Conservation (phyloP, 2,888 invertebrate genomes). For the Seira sanloemensis region DNA sequence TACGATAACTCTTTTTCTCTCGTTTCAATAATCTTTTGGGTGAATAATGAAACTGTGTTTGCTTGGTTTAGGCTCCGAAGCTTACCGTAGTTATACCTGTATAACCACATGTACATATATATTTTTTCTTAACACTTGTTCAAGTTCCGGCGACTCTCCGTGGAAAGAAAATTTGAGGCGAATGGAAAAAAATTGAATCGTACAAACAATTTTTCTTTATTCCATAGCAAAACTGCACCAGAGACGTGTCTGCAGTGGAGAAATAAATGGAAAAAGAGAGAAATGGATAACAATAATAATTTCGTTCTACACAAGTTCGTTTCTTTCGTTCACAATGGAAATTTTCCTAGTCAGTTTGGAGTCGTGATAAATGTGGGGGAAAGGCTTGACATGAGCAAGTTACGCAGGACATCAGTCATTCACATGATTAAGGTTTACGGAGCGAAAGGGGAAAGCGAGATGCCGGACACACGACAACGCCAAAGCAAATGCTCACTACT, state of each 20-base stretch:
- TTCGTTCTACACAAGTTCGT: too few relatives aligned
- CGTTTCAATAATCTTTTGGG: neutral
- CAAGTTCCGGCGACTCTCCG: neutral
- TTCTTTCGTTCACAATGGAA: neutral
- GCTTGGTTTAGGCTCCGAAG: neutral
- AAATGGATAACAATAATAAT: constrained; percentile 14
- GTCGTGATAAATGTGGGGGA: constrained; percentile 57
- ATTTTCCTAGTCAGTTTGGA: constrained; percentile 43
- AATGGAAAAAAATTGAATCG: constrained; percentile 10
- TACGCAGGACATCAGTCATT: constrained; percentile 62
- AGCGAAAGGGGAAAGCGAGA: constrained; percentile 31
- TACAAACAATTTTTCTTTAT: constrained; percentile 10
- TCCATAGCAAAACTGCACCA: neutral
- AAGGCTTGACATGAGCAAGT: constrained; percentile 52
- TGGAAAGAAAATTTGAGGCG: neutral
- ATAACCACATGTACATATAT: neutral
- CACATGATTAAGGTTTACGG: constrained; percentile 48
- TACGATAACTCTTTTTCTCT: constrained; percentile 3
- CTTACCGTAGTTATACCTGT: neutral
- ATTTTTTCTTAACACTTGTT: constrained; percentile 11
- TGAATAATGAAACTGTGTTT: constrained; percentile 12
- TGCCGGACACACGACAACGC: constrained; percentile 47
- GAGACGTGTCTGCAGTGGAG: neutral
- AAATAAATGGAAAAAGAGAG: neutral
- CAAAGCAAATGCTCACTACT: too few relatives aligned